Evolutionary conservation across 2,113 vertebrate genomes (phyloP), one percentile per base, ranked within the genome.

Genomic region (Haemorhous mexicanus): DNA sequence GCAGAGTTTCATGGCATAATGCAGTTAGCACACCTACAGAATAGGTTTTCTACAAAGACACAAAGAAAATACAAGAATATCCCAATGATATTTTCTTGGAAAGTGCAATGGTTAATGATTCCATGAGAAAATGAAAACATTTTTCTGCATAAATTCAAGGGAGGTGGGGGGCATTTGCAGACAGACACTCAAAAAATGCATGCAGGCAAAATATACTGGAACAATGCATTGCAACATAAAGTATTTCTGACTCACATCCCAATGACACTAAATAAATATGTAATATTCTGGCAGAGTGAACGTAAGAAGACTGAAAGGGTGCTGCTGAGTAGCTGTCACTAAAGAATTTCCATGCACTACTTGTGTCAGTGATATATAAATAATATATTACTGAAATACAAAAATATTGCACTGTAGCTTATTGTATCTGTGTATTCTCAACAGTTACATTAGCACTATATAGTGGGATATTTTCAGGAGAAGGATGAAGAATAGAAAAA

Each of bases 331-430:
- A 73, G 53, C 11, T 68, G 43, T 86, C 46, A 68, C 16, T 11
- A 61, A 64, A 37, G 39, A 61, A 84, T 13, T 37, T 87, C 37
- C 35, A 39, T 37, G 49, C 13, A 50, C 41, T 61, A n/a, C 16
- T 80, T 84, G 11, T 70, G 50, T 78, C 64, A 93, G n/a, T 1
- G 1, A 81, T 74, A 66, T 8, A 74, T 80, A 66, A 94, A 93
- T 76, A 92, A 83, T 59, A 59, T 44, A 91, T 86, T 27, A 39
- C 14, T 41, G n/a, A 89, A 91, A 89, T 61, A 87, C 58, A 56
- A 47, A 90, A 84, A 81, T n/a, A 87, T 33, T 87, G 23, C 52
- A 50, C 16, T 43, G 32, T 17, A 78, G 32, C 26, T 50, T 83
- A 50, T 22, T 26, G 11, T 41, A n/a, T 19, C 30, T 78, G 5